Conservation (phyloP, 2,888 invertebrate genomes). For the Agriotes lineatus region DNA sequence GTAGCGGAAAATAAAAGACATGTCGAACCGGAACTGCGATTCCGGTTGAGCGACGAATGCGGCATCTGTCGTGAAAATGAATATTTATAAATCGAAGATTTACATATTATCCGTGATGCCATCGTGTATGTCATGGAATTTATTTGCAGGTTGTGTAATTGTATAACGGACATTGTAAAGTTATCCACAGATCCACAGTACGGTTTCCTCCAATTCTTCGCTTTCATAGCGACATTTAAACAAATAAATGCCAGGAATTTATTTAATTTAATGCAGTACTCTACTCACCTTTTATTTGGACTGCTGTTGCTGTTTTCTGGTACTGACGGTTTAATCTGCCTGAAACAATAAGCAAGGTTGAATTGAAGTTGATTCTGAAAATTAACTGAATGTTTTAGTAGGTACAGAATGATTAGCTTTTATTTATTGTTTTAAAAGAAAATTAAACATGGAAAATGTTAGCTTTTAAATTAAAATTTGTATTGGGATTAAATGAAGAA, state of each 20-base stretch:
- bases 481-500: no score
- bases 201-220: slow-evolving; percentile 25
- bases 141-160: slow-evolving; percentile 55
- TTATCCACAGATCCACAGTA: slow-evolving; percentile 42
- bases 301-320: no score
- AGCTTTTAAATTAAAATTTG: no score
- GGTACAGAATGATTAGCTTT: no score
- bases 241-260: background rate
- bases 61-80: slow-evolving; percentile 58
- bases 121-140: slow-evolving; percentile 54
- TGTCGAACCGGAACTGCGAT: slow-evolving; percentile 65
- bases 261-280: background rate
- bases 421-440: no score
- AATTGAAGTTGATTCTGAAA: no score
- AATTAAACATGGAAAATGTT: no score
- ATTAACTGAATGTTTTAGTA: no score
- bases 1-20: slow-evolving; percentile 61
- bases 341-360: no score
- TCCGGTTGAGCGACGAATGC: slow-evolving; percentile 60
- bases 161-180: slow-evolving; percentile 54
- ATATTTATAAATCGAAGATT: slow-evolving; percentile 59
- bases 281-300: background rate
- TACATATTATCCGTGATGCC: slow-evolving; percentile 56
- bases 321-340: no score
- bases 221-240: background rate